Percentiles rank a stretch among this genome's conserved stretches.
These are phyloP conservation scores for Sinocyclocheilus grahami DNA, from an alignment of 2,113 vertebrate species.

Conservation along the genomic window DNA sequence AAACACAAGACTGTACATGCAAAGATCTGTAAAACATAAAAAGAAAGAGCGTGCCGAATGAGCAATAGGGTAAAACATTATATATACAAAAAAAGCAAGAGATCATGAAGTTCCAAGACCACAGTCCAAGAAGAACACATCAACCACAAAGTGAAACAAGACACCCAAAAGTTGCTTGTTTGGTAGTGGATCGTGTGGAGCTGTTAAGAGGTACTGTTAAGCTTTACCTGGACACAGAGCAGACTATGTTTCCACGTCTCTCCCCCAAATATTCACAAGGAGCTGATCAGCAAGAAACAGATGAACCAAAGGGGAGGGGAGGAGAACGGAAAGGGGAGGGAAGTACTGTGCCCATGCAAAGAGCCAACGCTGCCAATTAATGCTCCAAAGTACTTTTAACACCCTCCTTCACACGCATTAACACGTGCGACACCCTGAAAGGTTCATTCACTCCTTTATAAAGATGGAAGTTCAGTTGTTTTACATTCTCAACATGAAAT, in stretches of 20 bases:
- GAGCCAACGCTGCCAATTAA: constrained; percentile 38
- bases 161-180: background rate
- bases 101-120: background rate
- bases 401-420: constrained; percentile 29
- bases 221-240: constrained; percentile 59
- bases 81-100: constrained; percentile 14
- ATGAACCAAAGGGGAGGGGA: constrained; percentile 29
- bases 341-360: constrained; percentile 55
- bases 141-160: background rate
- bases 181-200: background rate
- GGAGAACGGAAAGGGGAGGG: constrained; percentile 49
- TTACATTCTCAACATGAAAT: background rate
- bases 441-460: constrained; percentile 31
- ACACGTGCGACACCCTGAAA: constrained; percentile 64
- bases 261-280: constrained; percentile 10
- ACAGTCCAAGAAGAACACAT: background rate
- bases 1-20: background rate
- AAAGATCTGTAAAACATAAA: background rate
- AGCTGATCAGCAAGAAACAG: constrained; percentile 37
- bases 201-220: background rate
- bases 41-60: background rate
- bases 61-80: background rate
- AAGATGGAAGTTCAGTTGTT: constrained; percentile 21
- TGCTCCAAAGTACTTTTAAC: constrained; percentile 42
- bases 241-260: constrained; percentile 43